phyloP scores from a whole-genome alignment of 2,113 vertebrate species.

The Nannospalax galili region DNA sequence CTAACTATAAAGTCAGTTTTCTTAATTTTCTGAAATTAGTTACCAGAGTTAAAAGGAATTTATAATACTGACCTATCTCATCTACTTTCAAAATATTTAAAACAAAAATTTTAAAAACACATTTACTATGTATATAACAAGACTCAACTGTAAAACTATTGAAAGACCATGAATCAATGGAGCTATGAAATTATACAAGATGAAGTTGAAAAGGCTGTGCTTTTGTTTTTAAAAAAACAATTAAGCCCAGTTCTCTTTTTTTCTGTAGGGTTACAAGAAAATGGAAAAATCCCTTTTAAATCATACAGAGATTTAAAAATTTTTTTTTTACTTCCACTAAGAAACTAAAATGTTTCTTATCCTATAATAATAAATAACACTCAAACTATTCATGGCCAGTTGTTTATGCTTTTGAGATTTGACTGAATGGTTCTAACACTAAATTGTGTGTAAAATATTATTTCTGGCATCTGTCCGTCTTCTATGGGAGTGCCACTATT shows the following conservation, averaged over 20 bases:
- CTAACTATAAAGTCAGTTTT: constrained; percentile 70
- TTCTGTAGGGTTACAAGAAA: constrained; percentile 45
- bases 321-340: constrained; percentile 70
- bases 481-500: constrained; percentile 97
- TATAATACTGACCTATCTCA: constrained; percentile 38
- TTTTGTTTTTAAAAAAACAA: background rate
- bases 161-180: constrained; percentile 58
- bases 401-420: constrained; percentile 66
- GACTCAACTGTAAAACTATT: constrained; percentile 71
- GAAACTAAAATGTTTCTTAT: constrained; percentile 76
- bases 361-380: constrained; percentile 70
- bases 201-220: constrained; percentile 63
- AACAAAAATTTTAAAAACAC: background rate
- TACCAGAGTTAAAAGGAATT: constrained; percentile 52
- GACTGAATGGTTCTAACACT: background rate
- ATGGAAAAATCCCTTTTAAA: constrained; percentile 74
- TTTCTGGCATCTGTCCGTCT: constrained; percentile 97
- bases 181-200: constrained; percentile 60
- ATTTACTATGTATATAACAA: constrained; percentile 48
- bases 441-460: constrained; percentile 94
- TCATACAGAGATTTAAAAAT: constrained; percentile 50
- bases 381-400: constrained; percentile 68
- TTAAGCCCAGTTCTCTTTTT: constrained; percentile 52
- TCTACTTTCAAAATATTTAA: constrained; percentile 61
- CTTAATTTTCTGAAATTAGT: constrained; percentile 61